A percentile compares a stretch with the other conserved stretches of the same genome.
Conservation (phyloP, 2,797 vertebrate genomes). For the Phylloscopus collybita region DNA sequence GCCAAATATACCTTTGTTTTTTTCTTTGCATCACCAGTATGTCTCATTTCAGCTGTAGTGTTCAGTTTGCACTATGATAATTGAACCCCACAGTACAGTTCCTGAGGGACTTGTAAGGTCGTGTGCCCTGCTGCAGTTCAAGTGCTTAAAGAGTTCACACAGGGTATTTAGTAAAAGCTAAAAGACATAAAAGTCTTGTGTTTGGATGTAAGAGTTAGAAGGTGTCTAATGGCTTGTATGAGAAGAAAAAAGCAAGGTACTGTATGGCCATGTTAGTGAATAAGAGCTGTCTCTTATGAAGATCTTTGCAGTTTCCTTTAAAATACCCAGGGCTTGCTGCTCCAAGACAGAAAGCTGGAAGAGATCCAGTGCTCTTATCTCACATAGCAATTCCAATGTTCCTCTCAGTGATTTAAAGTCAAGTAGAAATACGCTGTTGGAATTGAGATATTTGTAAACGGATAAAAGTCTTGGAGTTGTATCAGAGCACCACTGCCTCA, state of each 20-base stretch:
- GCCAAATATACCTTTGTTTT: not conserved
- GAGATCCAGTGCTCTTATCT: conserved; percentile 22
- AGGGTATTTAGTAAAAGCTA: not conserved
- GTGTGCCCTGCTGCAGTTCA: not conserved
- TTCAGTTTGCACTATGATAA: not conserved
- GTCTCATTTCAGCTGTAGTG: not conserved
- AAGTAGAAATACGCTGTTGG: not conserved
- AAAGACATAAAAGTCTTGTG: not conserved
- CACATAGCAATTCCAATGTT: conserved; percentile 3
- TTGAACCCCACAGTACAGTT: not conserved
- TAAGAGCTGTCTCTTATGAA: not conserved
- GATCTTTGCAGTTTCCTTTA: not conserved
- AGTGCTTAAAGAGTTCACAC: not conserved
- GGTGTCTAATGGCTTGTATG: not conserved
- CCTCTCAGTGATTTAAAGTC: conserved; percentile 11
- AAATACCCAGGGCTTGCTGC: not conserved
- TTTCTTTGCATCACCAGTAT: not conserved
- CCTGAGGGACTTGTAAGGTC: not conserved
- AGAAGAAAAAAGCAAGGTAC: not conserved
- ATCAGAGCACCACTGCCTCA: not conserved
- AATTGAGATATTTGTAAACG: not conserved
- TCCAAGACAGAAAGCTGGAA: not conserved
- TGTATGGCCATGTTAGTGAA: fast-evolving
- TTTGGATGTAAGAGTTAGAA: not conserved
- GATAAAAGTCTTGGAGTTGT: not conserved